Base-by-base conservation (phyloP, 2,888 invertebrate genomes). In the Orchestes rusci region DNA sequence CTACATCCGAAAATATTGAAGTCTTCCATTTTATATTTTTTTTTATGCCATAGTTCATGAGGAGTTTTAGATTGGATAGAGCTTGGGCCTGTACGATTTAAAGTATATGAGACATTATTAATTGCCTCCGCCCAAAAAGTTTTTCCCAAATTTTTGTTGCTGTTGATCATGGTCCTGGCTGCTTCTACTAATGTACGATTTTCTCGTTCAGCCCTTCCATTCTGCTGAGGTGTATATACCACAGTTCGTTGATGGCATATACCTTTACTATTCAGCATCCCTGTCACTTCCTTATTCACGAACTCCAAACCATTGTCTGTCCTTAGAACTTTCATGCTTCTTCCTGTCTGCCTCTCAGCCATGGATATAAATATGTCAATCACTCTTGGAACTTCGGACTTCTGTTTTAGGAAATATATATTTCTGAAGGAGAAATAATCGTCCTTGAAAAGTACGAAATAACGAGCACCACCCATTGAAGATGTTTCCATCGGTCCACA, bases 361-460 rank as follows among this genome's bases (percentile, higher is more conserved):
- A 46, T 31, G 39, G 32, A 19, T 17, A 54, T 48, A 52, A 53
- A 55, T 38, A 52, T 43, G 51, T 53, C 33, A 18, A 59, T 16
- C 10, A 36, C 41, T 16, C 8, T 18, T 16, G 34, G 23, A 5
- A 50, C 52, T 41, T 58, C 53, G 5, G 34, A 30, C 48, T 57
- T 57, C 12, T 43, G 10, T 46, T 53, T 56, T 18, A 38, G 7
- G 13, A 38, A 39, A 17, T 29, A 39, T n/a, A 27, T 16, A 28
- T 16, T 16, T 16, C 20, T 7, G 13, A 23, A 23, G 2, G 23
- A n/a, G 20, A 46, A 42, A 49, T 23, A 54, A 47, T 64, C 62
- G 53, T 63, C 62, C 0, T 58, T 49, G 30, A 65, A 59, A 0
- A 58, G 44, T 1, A 62, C 7, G 51, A 56, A 5, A 44, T 59